Evolutionary conservation across 2,888 invertebrate genomes (phyloP).

Genomic region (Nysson spinosus): DNA sequence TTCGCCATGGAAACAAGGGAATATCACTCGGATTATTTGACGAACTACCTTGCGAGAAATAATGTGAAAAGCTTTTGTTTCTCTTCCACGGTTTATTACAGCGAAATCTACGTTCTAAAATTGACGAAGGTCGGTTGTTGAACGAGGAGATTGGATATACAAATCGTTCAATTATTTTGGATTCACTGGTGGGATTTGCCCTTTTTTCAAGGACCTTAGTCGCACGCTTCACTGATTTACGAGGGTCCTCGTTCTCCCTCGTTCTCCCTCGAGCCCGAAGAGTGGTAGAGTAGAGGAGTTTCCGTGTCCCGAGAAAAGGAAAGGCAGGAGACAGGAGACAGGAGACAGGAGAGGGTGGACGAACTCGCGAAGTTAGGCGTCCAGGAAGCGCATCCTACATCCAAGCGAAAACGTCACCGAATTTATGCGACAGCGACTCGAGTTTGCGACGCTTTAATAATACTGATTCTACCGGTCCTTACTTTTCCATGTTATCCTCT

Average conservation of each 20-base stretch:
- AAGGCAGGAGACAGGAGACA: too few species aligned
- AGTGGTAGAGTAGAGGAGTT: background rate
- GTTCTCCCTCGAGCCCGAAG: background rate
- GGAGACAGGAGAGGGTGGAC: too few species aligned
- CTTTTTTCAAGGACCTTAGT: background rate
- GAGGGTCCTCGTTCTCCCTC: constrained; percentile 11
- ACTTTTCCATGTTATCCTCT: constrained; percentile 39
- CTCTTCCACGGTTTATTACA: too few species aligned
- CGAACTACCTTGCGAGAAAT: too few species aligned
- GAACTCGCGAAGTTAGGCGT: background rate
- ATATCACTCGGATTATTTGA: too few species aligned
- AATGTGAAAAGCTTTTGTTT: too few species aligned
- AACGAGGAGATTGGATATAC: too few species aligned
- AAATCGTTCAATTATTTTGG: constrained; percentile 3
- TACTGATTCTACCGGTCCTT: constrained; percentile 57
- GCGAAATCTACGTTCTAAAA: background rate
- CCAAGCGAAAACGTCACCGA: constrained; percentile 31
- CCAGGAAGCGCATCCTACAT: background rate
- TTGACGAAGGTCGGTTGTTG: background rate
- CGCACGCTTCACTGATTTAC: constrained; percentile 9
- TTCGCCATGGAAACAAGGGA: too few species aligned
- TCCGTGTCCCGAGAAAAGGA: background rate
- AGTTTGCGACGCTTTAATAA: constrained; percentile 66
- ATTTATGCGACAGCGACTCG: constrained; percentile 54
- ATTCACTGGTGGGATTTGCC: background rate